Percentiles rank a stretch among this genome's conserved stretches.
Evolutionary conservation across 2,113 vertebrate genomes (phyloP).

Genomic region (Plestiodon gilberti): DNA sequence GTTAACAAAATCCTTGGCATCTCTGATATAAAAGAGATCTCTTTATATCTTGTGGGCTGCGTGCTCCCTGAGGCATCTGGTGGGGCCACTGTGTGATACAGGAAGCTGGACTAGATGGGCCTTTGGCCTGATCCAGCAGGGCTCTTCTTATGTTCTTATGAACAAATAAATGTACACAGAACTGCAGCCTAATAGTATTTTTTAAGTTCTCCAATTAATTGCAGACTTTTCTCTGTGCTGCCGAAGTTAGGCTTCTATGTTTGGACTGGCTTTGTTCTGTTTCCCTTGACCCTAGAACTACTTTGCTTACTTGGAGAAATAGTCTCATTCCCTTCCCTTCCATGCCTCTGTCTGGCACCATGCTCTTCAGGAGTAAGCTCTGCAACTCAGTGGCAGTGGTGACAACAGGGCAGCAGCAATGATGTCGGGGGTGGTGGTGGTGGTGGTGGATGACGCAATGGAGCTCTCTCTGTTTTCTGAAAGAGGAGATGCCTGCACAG

Average conservation of each 20-base stretch:
- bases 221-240: neutral
- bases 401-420: neutral
- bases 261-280: neutral
- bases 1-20: neutral
- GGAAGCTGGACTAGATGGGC: too few species aligned
- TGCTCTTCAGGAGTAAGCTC: neutral
- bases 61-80: too few species aligned
- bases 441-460: rapidly evolving
- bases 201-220: neutral
- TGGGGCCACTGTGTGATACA: too few species aligned
- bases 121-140: too few species aligned
- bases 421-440: neutral
- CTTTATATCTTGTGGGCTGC: too few species aligned
- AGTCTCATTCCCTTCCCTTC: neutral
- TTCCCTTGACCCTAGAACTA: neutral
- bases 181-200: too few species aligned
- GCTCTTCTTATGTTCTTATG: too few species aligned
- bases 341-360: neutral
- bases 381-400: neutral
- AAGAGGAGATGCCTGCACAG: neutral
- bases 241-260: neutral
- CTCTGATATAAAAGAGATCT: neutral
- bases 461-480: neutral
- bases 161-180: too few species aligned
- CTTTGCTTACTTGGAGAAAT: neutral